phyloP scores from a whole-genome alignment of 2,797 vertebrate genomes.

The Pelodytes ibericus region DNA sequence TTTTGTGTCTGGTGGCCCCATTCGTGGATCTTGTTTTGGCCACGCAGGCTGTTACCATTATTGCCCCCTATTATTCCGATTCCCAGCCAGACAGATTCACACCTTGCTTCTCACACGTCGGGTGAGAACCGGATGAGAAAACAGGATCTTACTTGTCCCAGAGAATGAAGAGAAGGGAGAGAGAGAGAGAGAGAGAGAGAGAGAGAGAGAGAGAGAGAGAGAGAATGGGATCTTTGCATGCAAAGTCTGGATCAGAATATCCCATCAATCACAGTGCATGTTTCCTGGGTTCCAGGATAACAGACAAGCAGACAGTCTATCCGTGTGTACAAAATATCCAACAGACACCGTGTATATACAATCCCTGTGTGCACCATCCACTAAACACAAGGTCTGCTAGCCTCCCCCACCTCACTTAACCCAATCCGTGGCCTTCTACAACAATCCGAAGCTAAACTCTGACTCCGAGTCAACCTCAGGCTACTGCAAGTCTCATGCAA shows the following conservation, averaged over 20 bases:
- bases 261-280: constrained; percentile 42
- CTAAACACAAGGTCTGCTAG: constrained; percentile 8
- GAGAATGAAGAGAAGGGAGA: too few relatives aligned
- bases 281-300: constrained; percentile 42
- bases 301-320: constrained; percentile 47
- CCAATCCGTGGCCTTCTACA: neutral
- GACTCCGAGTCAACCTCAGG: too few relatives aligned
- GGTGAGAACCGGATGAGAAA: constrained; percentile 29
- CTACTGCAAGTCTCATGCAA: too few relatives aligned
- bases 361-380: constrained; percentile 27
- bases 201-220: too few relatives aligned
- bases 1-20: too few relatives aligned
- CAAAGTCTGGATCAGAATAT: constrained; percentile 37
- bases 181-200: too few relatives aligned
- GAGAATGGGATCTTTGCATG: constrained; percentile 48
- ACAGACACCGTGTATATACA: constrained; percentile 51
- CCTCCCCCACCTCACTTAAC: neutral
- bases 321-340: constrained; percentile 33
- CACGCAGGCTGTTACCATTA: too few relatives aligned
- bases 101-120: constrained; percentile 20
- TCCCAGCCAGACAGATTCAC: neutral
- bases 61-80: neutral
- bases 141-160: constrained; percentile 37
- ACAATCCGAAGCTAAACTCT: neutral
- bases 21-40: too few relatives aligned